Percentiles rank a stretch among this genome's conserved stretches.
These are phyloP conservation scores for Oenanthe melanoleuca DNA, from an alignment of 2,113 vertebrate species.

Conservation along the genomic window DNA sequence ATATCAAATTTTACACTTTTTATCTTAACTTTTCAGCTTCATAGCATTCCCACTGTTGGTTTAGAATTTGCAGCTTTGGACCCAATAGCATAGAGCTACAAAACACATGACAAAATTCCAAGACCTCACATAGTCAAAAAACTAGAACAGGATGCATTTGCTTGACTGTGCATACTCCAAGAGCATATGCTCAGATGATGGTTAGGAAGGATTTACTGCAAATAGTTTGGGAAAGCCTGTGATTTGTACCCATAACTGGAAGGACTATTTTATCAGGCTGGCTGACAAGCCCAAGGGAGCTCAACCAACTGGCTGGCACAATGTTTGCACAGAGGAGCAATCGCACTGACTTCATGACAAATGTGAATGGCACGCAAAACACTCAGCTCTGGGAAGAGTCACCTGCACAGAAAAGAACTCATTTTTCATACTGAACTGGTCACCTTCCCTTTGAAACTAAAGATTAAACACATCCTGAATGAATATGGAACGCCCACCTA, in stretches of 20 bases:
- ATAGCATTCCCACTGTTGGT: background rate
- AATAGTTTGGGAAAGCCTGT: background rate
- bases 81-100: background rate
- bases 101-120: accelerated
- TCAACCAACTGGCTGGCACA: background rate
- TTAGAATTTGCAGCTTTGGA: background rate
- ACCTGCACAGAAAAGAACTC: background rate
- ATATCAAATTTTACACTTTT: background rate
- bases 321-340: background rate
- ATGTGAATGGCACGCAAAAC: background rate
- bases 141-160: accelerated
- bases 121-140: background rate
- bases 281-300: background rate
- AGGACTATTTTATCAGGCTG: background rate
- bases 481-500: background rate
- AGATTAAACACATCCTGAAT: background rate
- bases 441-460: background rate
- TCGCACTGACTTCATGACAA: background rate
- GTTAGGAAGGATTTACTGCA: background rate
- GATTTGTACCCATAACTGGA: background rate
- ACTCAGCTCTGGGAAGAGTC: background rate
- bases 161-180: accelerated
- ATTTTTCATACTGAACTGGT: background rate
- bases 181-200: background rate
- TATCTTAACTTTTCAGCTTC: background rate